phyloP scores from a whole-genome alignment of 2,113 vertebrate genomes.

The Ursus arctos region DNA sequence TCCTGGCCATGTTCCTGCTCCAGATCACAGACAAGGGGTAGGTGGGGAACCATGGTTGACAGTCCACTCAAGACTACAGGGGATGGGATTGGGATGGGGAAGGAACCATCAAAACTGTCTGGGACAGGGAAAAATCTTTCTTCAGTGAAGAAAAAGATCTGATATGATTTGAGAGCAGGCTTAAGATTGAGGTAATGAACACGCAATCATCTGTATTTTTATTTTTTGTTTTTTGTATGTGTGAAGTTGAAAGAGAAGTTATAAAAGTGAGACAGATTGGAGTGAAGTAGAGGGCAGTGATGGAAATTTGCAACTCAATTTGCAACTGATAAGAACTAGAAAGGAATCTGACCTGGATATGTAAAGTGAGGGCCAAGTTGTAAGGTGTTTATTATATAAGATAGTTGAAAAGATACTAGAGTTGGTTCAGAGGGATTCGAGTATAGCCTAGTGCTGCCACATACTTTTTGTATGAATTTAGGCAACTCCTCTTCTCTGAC shows the following conservation, averaged over 20 bases:
- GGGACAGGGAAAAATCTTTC: background rate
- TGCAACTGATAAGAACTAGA: background rate
- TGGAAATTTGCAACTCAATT: background rate
- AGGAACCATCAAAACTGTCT: background rate
- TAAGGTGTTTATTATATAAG: background rate
- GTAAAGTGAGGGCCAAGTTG: background rate
- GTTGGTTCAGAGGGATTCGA: background rate
- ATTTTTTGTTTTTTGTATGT: background rate
- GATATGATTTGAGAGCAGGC: background rate
- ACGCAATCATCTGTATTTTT: background rate
- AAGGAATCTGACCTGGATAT: background rate
- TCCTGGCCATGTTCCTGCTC: background rate
- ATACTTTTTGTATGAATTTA: background rate
- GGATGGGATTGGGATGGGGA: background rate
- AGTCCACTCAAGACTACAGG: background rate
- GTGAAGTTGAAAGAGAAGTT: background rate
- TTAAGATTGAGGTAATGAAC: background rate
- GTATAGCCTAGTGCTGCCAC: background rate
- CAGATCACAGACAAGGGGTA: background rate
- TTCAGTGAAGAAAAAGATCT: background rate
- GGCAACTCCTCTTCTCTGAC: background rate
- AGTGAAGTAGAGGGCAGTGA: background rate
- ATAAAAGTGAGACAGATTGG: background rate
- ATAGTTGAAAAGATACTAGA: background rate
- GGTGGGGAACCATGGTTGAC: background rate